Evolutionary conservation across 2,888 invertebrate species (phyloP), one percentile per base, ranked within the genome.

Genomic region (Dasypogon diadema): DNA sequence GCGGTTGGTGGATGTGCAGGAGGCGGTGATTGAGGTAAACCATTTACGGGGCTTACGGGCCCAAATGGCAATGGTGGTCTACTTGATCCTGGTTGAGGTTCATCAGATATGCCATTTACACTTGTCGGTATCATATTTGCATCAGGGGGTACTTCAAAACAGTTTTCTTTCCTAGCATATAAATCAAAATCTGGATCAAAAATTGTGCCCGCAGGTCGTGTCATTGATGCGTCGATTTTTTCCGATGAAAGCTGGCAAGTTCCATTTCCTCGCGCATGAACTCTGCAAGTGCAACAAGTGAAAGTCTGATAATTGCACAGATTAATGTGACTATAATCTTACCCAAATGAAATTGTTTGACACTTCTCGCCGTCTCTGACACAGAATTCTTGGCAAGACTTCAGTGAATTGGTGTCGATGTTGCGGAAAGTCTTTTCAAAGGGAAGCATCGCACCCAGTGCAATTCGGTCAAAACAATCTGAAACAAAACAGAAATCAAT

Each of bases 401-500:
- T 87, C 77, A 89, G 87, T 54, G 89, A 89, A 83, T 90, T 88
- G 84, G 89, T 89, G 18, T 89, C 87, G 58, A 89, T 87, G 76
- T 89, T 90, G 24, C 89, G 88, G 80, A 89, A 90, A 85, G 90
- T 89, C 86, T 89, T 89, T 81, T 87, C 87, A 34, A 82, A 83
- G 37, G 89, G 89, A 77, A 91, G 83, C 83, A 90, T 89, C 77
- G 90, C 90, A 68, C 91, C 91, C 77, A 91, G 88, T 1, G 90
- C 89, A 76, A 91, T 86, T 77, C 91, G 88, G 80, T 91, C 90
- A 82, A 91, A 91, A 81, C 91, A 91, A 81, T 91, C 91, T 91
- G 81, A 77, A 81, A 82, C 75, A 68, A 63, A 34, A 79, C 79
- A 70, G 18, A 68, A 60, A 37, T 60, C 21, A 60, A 34, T 60